Base-by-base conservation (phyloP, 2,797 vertebrate species). In the Echiichthys vipera region DNA sequence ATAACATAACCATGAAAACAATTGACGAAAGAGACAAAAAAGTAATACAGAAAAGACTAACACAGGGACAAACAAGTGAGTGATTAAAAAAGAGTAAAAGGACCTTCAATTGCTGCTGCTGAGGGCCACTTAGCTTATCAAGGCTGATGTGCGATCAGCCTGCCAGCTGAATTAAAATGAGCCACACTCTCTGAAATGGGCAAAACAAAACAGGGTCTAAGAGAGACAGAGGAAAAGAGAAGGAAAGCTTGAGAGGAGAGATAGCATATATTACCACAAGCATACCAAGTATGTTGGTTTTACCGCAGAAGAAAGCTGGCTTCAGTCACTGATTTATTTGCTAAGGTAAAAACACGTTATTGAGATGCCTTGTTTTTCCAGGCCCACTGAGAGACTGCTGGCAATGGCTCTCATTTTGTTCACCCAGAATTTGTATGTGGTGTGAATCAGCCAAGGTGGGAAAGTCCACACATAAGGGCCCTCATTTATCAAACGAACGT, bases 41-140 rank as follows among this genome's bases (percentile, higher is more conserved):
- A 69, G 32, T 42, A 70, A 67, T 54, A 78, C 12, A 47, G 29
- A 65, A 71, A 56, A 76, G 20, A 89, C 81, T 83, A 84, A 80
- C 57, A 85, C 71, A 73, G 42, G 71, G 57, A 80, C 65, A 84
- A 86, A 84, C 70, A 77, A 88, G 80, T 78, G 76, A 78, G 70
- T 81, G 84, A 84, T 88, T 88, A 75, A 87, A 84, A 82, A 85
- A 78, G 76, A 77, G 70, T 67, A 75, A 89, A 90, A 87, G 64
- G 77, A 77, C 76, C 83, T 91, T 89, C 79, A 84, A 67, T 86
- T 68, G 71, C 58, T 74, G 82, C 81, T 90, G 85, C 88, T 90
- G 87, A 91, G 89, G 86, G 87, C 85, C 87, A 89, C 86, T 92
- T 91, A 88, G 87, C 84, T 90, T 81, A 91, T 92, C 84, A 84